phyloP scores from a whole-genome alignment of 1,140 invertebrate genomes.

The Orius insidiosus region DNA sequence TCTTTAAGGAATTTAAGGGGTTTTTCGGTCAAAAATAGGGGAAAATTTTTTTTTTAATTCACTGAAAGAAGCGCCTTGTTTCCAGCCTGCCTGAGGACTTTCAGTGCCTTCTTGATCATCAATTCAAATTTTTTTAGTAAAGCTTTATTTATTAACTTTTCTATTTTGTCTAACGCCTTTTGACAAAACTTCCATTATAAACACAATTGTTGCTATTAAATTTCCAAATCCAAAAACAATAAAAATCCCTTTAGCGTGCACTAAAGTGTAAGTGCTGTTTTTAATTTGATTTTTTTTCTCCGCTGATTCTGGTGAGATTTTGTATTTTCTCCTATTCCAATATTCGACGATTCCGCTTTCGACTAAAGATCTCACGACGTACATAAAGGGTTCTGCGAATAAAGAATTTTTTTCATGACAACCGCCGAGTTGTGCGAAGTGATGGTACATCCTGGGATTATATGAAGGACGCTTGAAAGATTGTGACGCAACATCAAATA shows the following conservation, averaged over 20 bases:
- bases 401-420: constrained; percentile 18
- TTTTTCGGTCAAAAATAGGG: no score
- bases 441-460: constrained; percentile 17
- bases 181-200: constrained; percentile 7
- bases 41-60: no score
- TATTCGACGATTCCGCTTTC: constrained; percentile 18
- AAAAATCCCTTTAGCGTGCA: constrained; percentile 11
- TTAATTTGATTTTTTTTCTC: not conserved
- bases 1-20: no score
- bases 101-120: no score
- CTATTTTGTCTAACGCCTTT: not conserved
- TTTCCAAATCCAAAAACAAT: constrained; percentile 8
- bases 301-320: not conserved
- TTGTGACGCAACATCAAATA: constrained; percentile 8
- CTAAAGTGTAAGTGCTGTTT: constrained; percentile 3
- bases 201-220: constrained; percentile 3
- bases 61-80: no score
- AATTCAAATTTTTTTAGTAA: no score
- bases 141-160: no score
- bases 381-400: constrained; percentile 18
- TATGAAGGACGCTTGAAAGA: constrained; percentile 11
- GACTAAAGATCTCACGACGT: constrained; percentile 16
- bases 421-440: constrained; percentile 18
- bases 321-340: constrained; percentile 13
- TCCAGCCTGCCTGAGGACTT: no score